Evolutionary conservation across 2,797 vertebrate genomes (phyloP).

Genomic region (Bradypodion pumilum): DNA sequence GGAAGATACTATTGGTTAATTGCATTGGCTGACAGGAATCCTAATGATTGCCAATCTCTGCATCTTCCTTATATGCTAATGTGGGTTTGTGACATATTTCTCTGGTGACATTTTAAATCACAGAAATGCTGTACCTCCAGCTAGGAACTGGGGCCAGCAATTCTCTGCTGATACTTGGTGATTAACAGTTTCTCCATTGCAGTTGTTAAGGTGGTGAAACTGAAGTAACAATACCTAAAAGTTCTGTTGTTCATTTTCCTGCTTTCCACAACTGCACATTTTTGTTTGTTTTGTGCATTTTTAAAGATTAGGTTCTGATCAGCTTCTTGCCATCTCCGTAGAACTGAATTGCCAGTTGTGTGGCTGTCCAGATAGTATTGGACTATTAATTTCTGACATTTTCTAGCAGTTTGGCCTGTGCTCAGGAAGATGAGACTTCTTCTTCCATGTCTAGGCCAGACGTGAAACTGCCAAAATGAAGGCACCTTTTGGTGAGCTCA

Average conservation of each 20-base stretch:
- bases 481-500: too few species aligned
- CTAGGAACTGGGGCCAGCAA: conserved; percentile 2
- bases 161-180: background rate
- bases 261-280: background rate
- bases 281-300: too few species aligned
- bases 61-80: conserved; percentile 34
- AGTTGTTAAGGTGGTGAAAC: background rate
- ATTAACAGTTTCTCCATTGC: background rate
- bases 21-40: conserved; percentile 41
- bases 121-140: conserved; percentile 4
- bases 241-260: background rate
- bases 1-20: conserved; percentile 15
- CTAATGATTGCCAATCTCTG: conserved; percentile 23
- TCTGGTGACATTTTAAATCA: conserved; percentile 24
- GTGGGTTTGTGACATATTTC: conserved; percentile 36
- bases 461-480: too few species aligned
- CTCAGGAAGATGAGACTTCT: too few species aligned
- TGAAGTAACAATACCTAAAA: background rate
- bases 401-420: too few species aligned
- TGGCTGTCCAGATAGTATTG: background rate
- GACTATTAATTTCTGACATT: too few species aligned
- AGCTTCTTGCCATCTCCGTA: background rate
- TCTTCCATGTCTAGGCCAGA: too few species aligned
- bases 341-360: background rate
- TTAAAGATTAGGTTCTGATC: background rate